Evolutionary conservation across 2,888 invertebrate species (phyloP).

Genomic region (Eupithecia subfuscata): DNA sequence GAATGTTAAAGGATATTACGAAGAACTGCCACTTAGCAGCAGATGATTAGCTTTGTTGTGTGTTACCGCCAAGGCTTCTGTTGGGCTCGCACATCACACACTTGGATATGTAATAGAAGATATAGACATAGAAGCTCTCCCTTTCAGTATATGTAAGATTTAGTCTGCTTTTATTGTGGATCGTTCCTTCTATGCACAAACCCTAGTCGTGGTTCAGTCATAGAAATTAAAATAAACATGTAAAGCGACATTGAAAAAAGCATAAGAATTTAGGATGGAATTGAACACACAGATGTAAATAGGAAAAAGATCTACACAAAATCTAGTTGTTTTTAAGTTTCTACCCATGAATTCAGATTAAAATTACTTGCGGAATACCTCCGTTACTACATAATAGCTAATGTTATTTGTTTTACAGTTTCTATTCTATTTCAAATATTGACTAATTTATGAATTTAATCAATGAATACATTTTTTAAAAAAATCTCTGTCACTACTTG

Average conservation of each 20-base stretch:
- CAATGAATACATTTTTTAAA: conserved; percentile 46
- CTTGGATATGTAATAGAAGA: conserved; percentile 72
- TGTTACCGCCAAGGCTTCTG: conserved; percentile 39
- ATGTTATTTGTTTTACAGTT: conserved; percentile 58
- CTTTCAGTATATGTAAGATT: conserved; percentile 61
- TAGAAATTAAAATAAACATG: conserved; percentile 66
- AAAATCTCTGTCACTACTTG: conserved; percentile 51
- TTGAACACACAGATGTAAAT: conserved; percentile 61
- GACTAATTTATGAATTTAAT: conserved; percentile 56
- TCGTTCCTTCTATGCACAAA: conserved; percentile 45
- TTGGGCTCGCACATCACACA: conserved; percentile 58
- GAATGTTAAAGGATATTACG: neutral
- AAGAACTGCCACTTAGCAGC: neutral
- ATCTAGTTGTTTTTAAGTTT: conserved; percentile 56
- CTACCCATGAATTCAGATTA: conserved; percentile 70
- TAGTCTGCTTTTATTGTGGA: conserved; percentile 55
- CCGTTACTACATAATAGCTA: conserved; percentile 72
- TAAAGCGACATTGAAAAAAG: conserved; percentile 78
- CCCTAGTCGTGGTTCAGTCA: conserved; percentile 73
- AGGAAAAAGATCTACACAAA: conserved; percentile 62
- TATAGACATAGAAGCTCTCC: conserved; percentile 69
- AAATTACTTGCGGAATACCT: conserved; percentile 61
- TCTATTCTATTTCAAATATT: conserved; percentile 67
- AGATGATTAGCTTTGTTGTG: neutral
- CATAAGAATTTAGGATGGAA: conserved; percentile 62